phyloP scores from a whole-genome alignment of 2,113 vertebrate species.

The Eulemur macaco region DNA sequence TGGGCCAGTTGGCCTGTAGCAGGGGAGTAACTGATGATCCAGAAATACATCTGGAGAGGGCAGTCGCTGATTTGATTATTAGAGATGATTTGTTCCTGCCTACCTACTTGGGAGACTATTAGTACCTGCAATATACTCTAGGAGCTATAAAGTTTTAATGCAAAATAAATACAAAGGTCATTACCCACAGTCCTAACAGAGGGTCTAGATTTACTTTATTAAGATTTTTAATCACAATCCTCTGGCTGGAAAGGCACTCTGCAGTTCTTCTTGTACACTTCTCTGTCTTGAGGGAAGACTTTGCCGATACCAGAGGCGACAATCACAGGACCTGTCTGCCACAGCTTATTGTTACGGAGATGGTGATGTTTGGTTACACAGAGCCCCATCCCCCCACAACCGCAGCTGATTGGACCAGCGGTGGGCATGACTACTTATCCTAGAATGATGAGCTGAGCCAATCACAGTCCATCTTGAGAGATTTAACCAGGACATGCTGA shows the following conservation, averaged over 20 bases:
- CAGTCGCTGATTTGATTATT: conserved; percentile 11
- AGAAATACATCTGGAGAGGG: conserved; percentile 19
- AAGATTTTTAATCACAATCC: conserved; percentile 38
- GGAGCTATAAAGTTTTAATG: conserved; percentile 1
- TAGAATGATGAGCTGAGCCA: not conserved
- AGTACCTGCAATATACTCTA: conserved; percentile 20
- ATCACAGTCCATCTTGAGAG: not conserved
- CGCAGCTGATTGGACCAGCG: not conserved
- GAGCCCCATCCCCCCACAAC: not conserved
- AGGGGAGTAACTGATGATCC: not conserved
- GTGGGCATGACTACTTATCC: not conserved
- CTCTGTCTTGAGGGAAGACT: not conserved
- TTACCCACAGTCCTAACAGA: not conserved
- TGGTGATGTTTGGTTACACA: not conserved
- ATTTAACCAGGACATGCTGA: conserved; percentile 9
- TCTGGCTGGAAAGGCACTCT: not conserved
- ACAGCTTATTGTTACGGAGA: not conserved
- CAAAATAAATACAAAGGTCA: conserved; percentile 50
- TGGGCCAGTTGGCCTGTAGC: not conserved
- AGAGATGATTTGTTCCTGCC: conserved; percentile 29
- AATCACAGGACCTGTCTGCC: not conserved
- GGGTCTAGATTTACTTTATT: conserved; percentile 30
- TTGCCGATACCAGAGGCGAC: not conserved
- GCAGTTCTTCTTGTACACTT: not conserved
- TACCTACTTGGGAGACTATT: conserved; percentile 29